Evolutionary conservation across 2,113 vertebrate species (phyloP).

Genomic region (Lethenteron camtschaticum): DNA sequence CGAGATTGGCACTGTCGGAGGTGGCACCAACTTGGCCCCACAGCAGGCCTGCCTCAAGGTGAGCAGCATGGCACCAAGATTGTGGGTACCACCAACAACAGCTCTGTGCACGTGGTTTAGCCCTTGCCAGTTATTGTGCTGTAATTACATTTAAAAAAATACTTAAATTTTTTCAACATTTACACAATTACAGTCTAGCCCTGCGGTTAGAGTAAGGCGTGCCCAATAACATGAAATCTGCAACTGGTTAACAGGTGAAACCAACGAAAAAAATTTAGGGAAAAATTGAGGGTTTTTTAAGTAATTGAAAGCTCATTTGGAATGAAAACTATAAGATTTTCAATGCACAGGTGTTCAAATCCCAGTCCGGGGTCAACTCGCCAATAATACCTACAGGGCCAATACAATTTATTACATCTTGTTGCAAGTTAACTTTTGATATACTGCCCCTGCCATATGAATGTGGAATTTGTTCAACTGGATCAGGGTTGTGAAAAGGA

Average conservation of each 20-base stretch:
- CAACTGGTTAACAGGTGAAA: too few relatives aligned
- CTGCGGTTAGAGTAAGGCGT: too few relatives aligned
- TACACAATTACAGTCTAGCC: too few relatives aligned
- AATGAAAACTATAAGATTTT: neutral
- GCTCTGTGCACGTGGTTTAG: too few relatives aligned
- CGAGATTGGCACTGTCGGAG: slow-evolving; percentile 81
- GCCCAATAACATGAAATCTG: too few relatives aligned
- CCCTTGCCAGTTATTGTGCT: neutral
- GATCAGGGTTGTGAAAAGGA: neutral
- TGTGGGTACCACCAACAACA: too few relatives aligned
- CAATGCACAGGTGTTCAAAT: neutral
- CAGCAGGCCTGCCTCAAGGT: slow-evolving; percentile 92
- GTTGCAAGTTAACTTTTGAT: neutral
- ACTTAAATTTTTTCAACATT: too few relatives aligned
- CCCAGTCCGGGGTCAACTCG: neutral
- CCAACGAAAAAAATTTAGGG: too few relatives aligned
- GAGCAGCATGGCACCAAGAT: slow-evolving; percentile 8
- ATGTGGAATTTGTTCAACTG: neutral
- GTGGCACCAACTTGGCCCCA: slow-evolving; percentile 70
- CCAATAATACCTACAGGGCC: neutral
- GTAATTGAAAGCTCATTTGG: too few relatives aligned
- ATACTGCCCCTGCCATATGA: neutral
- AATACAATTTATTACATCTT: too few relatives aligned
- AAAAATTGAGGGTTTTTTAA: too few relatives aligned
- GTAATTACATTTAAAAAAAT: neutral